A percentile compares a stretch with the other conserved stretches of the same genome.
Conservation (phyloP, 2,888 invertebrate genomes). For the Mythimna vitellina region DNA sequence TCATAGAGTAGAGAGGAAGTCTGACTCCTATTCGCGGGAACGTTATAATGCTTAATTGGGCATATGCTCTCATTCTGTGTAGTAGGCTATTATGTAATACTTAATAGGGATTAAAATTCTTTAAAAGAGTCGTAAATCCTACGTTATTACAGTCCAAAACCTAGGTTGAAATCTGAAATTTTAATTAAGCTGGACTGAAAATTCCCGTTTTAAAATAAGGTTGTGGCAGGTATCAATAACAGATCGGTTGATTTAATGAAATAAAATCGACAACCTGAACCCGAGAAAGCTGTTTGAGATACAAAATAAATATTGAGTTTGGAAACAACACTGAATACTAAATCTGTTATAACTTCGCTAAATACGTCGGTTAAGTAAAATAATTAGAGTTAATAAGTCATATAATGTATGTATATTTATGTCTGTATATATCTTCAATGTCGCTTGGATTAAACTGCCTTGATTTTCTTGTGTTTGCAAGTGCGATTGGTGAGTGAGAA, state of each 20-base stretch:
- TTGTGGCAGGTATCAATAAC: constrained; percentile 3
- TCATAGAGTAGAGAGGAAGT: too few relatives aligned
- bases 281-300: constrained; percentile 18
- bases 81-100: too few relatives aligned
- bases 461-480: background rate
- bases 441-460: background rate
- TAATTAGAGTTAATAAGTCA: background rate
- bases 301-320: constrained; percentile 31
- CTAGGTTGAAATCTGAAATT: too few relatives aligned
- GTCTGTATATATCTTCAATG: background rate
- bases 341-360: constrained; percentile 16
- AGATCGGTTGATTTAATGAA: constrained; percentile 13
- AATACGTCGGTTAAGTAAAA: background rate
- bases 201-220: constrained; percentile 13
- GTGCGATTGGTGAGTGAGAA: background rate
- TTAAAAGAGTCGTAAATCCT: too few relatives aligned
- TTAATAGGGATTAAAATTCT: too few relatives aligned
- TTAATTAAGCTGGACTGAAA: background rate
- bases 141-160: too few relatives aligned
- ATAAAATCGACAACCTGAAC: constrained; percentile 4
- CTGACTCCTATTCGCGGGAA: too few relatives aligned
- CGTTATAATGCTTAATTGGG: too few relatives aligned
- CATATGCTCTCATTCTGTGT: too few relatives aligned
- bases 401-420: background rate
- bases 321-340: constrained; percentile 16